phyloP scores from a whole-genome alignment of 2,888 invertebrate genomes.

The Lomographa bimaculata region DNA sequence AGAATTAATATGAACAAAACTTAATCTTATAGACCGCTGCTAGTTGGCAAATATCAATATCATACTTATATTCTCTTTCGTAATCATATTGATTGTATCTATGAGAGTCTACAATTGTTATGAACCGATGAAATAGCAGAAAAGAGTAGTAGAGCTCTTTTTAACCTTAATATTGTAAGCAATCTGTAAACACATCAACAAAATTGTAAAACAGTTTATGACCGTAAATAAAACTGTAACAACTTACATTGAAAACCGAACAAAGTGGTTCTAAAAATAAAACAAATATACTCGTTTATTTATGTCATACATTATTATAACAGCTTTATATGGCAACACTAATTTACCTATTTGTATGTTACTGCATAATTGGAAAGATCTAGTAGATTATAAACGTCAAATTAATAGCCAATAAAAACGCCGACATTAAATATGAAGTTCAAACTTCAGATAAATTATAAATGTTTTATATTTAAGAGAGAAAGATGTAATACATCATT shows the following conservation, averaged over 20 bases:
- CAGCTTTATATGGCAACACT: slow-evolving; percentile 5
- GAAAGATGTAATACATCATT: slow-evolving; percentile 50
- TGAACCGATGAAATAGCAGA: too few relatives aligned
- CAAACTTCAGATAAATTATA: slow-evolving; percentile 13
- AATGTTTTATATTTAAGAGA: slow-evolving; percentile 32
- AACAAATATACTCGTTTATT: slow-evolving; percentile 5
- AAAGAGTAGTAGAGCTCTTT: too few relatives aligned
- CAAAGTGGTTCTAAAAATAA: not conserved
- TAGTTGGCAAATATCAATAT: too few relatives aligned
- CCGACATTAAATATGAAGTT: slow-evolving; percentile 9
- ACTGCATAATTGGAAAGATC: slow-evolving; percentile 8
- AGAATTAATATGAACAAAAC: too few relatives aligned
- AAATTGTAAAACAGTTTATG: too few relatives aligned
- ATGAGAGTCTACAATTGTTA: too few relatives aligned
- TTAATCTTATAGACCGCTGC: too few relatives aligned
- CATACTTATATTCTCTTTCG: too few relatives aligned
- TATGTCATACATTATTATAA: slow-evolving; percentile 4
- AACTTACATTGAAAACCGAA: too few relatives aligned
- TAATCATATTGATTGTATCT: too few relatives aligned
- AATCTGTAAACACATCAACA: too few relatives aligned
- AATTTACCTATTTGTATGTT: slow-evolving; percentile 9
- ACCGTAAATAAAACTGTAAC: not conserved
- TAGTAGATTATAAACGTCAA: slow-evolving; percentile 15
- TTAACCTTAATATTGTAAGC: too few relatives aligned
- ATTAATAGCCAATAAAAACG: slow-evolving; percentile 17